These are phyloP conservation scores for Eulimnadia texana DNA, from an alignment of 1,140 invertebrate genomes.

Conservation along the genomic window DNA sequence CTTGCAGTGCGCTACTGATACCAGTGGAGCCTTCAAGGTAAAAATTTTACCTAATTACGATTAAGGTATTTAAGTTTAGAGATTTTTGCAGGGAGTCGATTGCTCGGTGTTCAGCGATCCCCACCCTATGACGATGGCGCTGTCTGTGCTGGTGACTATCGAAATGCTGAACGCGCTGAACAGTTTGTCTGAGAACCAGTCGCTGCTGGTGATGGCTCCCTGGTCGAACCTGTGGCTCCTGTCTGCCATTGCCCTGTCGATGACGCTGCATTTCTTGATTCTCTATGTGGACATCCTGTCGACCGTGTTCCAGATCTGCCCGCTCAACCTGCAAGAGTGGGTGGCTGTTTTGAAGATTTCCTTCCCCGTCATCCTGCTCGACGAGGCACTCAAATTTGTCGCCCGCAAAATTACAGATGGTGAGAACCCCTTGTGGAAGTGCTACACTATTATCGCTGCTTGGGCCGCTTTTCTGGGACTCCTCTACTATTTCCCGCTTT, in stretches of 20 bases:
- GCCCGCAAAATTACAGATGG: constrained; percentile 95
- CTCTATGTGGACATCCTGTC: constrained; percentile 96
- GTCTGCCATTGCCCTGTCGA: constrained; percentile 93
- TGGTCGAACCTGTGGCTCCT: constrained; percentile 98
- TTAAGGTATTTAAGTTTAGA: constrained; percentile 14
- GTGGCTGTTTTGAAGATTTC: constrained; percentile 99
- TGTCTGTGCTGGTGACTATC: constrained; percentile 98
- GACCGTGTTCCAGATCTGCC: constrained; percentile 99
- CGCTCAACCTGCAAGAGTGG: constrained; percentile 88
- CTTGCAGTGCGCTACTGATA: constrained; percentile 38
- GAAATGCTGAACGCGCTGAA: constrained; percentile 99
- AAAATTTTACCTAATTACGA: not conserved
- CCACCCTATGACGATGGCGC: constrained; percentile 99
- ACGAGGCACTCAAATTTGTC: constrained; percentile 97
- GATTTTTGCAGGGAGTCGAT: constrained; percentile 58
- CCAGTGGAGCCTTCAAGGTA: constrained; percentile 57
- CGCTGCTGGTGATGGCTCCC: constrained; percentile 92
- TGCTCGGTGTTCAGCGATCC: constrained; percentile 96
- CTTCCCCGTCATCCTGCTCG: constrained; percentile 93
- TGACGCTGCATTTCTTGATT: constrained; percentile 99
- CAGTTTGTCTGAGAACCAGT: constrained; percentile 99
- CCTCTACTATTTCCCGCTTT: constrained; percentile 7
- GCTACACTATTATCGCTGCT: not conserved
- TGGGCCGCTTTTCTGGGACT: not conserved
- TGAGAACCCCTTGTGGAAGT: constrained; percentile 39